Evolutionary conservation across 2,113 vertebrate species (phyloP).

Genomic region (Tupaia tana): DNA sequence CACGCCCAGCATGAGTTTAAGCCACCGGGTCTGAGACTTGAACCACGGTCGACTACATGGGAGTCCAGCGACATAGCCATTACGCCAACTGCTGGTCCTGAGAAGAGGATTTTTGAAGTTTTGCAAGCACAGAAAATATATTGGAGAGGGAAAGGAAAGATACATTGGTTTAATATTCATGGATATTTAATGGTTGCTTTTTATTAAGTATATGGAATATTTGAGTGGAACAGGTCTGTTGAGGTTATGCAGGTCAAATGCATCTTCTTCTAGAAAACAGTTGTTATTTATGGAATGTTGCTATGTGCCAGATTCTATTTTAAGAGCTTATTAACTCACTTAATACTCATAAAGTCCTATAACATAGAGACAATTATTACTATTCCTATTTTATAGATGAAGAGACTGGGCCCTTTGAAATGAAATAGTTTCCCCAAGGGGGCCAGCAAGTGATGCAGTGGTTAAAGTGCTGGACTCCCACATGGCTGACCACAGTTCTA

Average conservation of each 20-base stretch:
- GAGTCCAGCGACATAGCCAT: too few species aligned
- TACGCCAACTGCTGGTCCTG: too few species aligned
- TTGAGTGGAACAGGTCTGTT: neutral
- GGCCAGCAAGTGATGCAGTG: too few species aligned
- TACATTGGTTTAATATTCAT: slow-evolving; percentile 7
- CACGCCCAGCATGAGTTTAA: too few species aligned
- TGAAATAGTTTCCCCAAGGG: neutral
- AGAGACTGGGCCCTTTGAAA: neutral
- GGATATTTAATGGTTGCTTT: neutral
- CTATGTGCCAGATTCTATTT: neutral
- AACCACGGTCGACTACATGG: too few species aligned
- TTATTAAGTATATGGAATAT: neutral
- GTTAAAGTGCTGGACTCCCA: too few species aligned
- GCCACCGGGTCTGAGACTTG: too few species aligned
- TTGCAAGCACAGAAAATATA: neutral
- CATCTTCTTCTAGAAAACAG: neutral
- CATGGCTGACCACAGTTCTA: too few species aligned
- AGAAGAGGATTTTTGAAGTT: neutral
- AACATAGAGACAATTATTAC: neutral
- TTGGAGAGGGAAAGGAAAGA: neutral
- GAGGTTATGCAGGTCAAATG: neutral
- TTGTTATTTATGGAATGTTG: neutral
- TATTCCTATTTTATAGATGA: neutral
- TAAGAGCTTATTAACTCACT: neutral
- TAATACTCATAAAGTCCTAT: neutral